Evolutionary conservation across 2,797 vertebrate genomes (phyloP).

Genomic region (Chelmon rostratus): DNA sequence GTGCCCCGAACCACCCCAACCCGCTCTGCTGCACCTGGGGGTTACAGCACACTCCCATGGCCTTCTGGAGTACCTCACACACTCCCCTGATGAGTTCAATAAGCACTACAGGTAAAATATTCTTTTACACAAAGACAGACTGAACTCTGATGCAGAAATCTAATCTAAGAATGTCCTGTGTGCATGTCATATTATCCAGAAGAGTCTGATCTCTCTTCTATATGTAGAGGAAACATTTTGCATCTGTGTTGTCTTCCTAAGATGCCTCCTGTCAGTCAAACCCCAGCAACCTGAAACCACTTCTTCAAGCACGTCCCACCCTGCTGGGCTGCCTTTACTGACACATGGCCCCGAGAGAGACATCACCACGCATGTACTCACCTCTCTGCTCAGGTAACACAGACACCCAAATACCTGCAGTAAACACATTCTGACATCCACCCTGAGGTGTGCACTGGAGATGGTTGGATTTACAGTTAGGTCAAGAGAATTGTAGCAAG

Average conservation of each 20-base stretch:
- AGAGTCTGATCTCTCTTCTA: neutral
- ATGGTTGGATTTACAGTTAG: slow-evolving; percentile 3
- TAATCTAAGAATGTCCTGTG: neutral
- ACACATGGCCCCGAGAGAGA: slow-evolving; percentile 59
- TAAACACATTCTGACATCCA: neutral
- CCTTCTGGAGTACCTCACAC: slow-evolving; percentile 82
- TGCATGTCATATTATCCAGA: neutral
- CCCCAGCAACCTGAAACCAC: slow-evolving; percentile 1
- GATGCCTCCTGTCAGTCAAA: slow-evolving; percentile 40
- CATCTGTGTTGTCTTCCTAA: slow-evolving; percentile 28
- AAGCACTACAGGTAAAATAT: slow-evolving; percentile 74
- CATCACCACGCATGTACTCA: slow-evolving; percentile 61
- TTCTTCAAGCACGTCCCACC: neutral
- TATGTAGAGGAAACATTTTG: neutral
- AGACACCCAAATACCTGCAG: neutral
- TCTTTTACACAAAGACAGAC: neutral
- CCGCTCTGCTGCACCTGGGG: slow-evolving; percentile 86
- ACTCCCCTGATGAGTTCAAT: slow-evolving; percentile 82
- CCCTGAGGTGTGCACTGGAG: neutral
- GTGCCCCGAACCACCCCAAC: slow-evolving; percentile 84
- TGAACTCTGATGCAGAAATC: neutral
- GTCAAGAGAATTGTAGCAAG: neutral
- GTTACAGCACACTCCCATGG: slow-evolving; percentile 89
- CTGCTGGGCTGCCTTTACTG: neutral
- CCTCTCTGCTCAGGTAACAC: slow-evolving; percentile 76